Evolutionary conservation across 2,797 vertebrate genomes (phyloP), one percentile per base, ranked within the genome.

Genomic region (Acanthiza pusilla): DNA sequence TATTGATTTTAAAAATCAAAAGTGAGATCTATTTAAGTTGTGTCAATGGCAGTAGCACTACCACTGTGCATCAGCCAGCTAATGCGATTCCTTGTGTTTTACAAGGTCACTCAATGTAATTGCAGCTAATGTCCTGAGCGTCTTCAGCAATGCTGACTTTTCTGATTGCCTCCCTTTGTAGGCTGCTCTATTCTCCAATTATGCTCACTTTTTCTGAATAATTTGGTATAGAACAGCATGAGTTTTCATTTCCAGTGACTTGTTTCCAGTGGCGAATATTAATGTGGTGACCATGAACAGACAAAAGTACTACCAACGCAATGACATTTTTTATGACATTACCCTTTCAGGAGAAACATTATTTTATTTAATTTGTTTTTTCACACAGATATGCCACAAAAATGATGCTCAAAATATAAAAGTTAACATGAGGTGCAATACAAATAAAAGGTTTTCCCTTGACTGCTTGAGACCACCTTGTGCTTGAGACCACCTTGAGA

Each of bases 141-240:
- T 83, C 42, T 86, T 40, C 88, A 92, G 78, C 72, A 79, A 85
- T 67, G 40, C 22, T 67, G 65, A 38, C 15, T 58, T 85, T 50
- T 96, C 54, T 77, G 25, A 32, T 67, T 93, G 58, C 25, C 11
- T 74, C 17, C 36, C 54, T 78, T 74, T n/a, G 9, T 32, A 70
- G 5, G 7, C 27, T 77, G 43, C 61, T 91, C 10, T 75, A 9
- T 68, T 79, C 50, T 88, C 42, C 71, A 86, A 27, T 81, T 81
- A 55, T 32, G 16, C 13, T 67, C 22, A 85, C 20, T 66, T 80
- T 61, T 88, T 57, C 60, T 90, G 78, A 86, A 92, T 94, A 75
- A 82, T 94, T 73, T 96, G 68, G 66, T 38, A 54, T 42, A 57
- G 51, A 96, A 79, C 68, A 95, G 45, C 92, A n/a, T 89, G 77